Evolutionary conservation across 1,140 invertebrate species (phyloP).

Genomic region (Atta colombica): DNA sequence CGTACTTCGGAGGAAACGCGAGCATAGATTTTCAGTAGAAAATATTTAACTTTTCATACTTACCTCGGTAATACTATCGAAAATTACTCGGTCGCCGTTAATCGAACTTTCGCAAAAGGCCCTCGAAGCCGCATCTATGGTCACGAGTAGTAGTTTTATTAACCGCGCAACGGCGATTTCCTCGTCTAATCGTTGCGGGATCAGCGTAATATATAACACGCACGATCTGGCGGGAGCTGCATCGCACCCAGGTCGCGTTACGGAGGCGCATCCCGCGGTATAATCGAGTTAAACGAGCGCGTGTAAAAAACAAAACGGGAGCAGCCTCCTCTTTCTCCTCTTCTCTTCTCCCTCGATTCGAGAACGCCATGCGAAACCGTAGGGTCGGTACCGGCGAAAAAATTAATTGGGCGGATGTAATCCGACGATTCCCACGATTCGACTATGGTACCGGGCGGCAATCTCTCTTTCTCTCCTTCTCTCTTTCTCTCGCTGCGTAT

Average conservation of each 20-base stretch:
- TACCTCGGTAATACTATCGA: not conserved
- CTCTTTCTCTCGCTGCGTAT: not conserved
- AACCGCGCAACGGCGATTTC: slow-evolving; percentile 36
- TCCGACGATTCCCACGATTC: slow-evolving; percentile 84
- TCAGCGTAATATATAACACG: not conserved
- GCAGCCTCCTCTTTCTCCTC: slow-evolving; percentile 42
- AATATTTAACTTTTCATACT: not conserved
- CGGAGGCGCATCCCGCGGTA: slow-evolving; percentile 28
- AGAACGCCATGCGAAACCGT: slow-evolving; percentile 60
- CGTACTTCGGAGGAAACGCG: too few relatives aligned
- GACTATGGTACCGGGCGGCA: slow-evolving; percentile 74
- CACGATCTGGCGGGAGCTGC: not conserved
- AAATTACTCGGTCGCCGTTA: slow-evolving; percentile 19
- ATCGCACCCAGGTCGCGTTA: slow-evolving; percentile 42
- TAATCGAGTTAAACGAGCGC: slow-evolving; percentile 52
- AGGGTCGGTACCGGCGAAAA: slow-evolving; percentile 73
- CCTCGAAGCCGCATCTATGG: not conserved
- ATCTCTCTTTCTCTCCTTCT: slow-evolving; percentile 39
- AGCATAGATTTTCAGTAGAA: not conserved
- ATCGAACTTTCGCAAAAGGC: slow-evolving; percentile 27
- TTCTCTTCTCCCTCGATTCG: slow-evolving; percentile 6
- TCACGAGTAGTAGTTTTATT: slow-evolving; percentile 33
- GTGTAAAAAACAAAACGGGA: slow-evolving; percentile 55
- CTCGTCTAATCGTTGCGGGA: slow-evolving; percentile 44
- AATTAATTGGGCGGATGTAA: slow-evolving; percentile 80